These are phyloP conservation scores for Diachasma alloeum DNA, from an alignment of 1,140 invertebrate species.

Conservation along the genomic window DNA sequence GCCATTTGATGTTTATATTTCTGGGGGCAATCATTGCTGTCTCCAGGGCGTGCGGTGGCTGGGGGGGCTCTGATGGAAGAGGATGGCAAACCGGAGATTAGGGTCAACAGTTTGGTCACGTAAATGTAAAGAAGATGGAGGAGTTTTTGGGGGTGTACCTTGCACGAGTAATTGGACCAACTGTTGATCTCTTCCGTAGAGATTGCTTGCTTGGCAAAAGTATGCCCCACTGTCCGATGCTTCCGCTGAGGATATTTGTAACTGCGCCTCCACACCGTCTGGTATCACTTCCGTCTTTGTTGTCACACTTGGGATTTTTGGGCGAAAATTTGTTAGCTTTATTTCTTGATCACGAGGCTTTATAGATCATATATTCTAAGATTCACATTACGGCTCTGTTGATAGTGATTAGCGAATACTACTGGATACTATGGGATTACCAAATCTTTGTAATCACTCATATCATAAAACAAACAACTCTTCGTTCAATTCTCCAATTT, in stretches of 20 bases:
- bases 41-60: conserved; percentile 74
- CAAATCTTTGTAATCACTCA: too few species aligned
- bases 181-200: conserved; percentile 84
- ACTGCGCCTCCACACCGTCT: conserved; percentile 74
- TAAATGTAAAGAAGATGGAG: background rate
- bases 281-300: conserved; percentile 75
- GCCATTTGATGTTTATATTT: conserved; percentile 79
- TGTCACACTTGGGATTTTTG: conserved; percentile 63
- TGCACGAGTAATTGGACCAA: conserved; percentile 83
- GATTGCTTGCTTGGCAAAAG: conserved; percentile 83
- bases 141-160: conserved; percentile 61
- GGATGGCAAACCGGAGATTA: background rate
- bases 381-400: too few species aligned
- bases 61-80: conserved; percentile 74
- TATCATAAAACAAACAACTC: too few species aligned
- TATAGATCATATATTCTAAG: too few species aligned
- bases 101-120: conserved; percentile 4
- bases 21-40: conserved; percentile 76
- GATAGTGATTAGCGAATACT: too few species aligned
- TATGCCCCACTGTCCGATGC: conserved; percentile 82
- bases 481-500: too few species aligned
- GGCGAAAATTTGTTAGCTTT: background rate
- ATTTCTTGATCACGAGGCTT: too few species aligned
- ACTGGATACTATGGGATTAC: too few species aligned
- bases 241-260: conserved; percentile 77